Evolutionary conservation across 1,140 invertebrate genomes (phyloP).

Genomic region (Eumaeus atala): DNA sequence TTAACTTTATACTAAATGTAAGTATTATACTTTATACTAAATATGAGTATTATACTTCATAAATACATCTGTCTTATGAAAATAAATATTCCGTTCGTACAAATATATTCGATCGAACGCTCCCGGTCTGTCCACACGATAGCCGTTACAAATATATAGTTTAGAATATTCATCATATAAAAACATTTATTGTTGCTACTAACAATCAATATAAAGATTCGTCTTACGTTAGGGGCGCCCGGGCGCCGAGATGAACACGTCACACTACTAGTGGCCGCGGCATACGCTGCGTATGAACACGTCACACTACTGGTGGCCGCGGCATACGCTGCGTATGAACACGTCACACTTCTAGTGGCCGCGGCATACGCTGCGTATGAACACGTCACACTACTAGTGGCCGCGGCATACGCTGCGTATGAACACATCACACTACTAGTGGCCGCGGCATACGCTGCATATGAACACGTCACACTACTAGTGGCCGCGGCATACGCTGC

Average conservation of each 20-base stretch:
- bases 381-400: too few relatives aligned
- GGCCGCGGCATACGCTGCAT: too few relatives aligned
- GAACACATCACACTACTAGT: conserved; percentile 24
- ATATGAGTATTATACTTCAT: neutral
- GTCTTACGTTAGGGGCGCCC: conserved; percentile 35
- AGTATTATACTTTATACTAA: too few relatives aligned
- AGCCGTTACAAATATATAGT: conserved; percentile 15
- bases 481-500: conserved; percentile 48
- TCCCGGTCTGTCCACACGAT: neutral
- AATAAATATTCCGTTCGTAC: neutral
- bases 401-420: conserved; percentile 26
- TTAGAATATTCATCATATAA: conserved; percentile 40
- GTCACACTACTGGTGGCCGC: too few relatives aligned
- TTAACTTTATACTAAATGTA: too few relatives aligned
- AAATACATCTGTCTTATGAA: conserved; percentile 9
- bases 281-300: conserved; percentile 31
- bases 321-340: conserved; percentile 30
- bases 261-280: conserved; percentile 36
- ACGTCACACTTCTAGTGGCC: too few relatives aligned
- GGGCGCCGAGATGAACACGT: too few relatives aligned
- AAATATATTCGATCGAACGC: conserved; percentile 1
- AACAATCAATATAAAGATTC: conserved; percentile 18
- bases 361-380: conserved; percentile 31
- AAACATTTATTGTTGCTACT: conserved; percentile 52
- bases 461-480: conserved; percentile 63